These are phyloP conservation scores for Peromyscus attwateri DNA, from an alignment of 2,797 vertebrate species.

Conservation along the genomic window DNA sequence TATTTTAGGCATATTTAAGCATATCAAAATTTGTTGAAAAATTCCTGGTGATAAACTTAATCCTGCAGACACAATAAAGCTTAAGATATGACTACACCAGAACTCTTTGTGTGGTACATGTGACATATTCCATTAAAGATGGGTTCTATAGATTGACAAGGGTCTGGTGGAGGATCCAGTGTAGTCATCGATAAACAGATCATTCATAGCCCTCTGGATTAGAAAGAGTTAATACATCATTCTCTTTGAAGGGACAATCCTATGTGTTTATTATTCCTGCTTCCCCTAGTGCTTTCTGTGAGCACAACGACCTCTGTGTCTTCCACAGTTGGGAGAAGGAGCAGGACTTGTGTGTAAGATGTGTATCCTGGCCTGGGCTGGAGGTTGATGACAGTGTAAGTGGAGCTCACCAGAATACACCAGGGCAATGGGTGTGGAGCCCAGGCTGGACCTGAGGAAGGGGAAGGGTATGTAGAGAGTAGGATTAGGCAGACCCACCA, in stretches of 20 bases:
- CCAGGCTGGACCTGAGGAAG: not conserved
- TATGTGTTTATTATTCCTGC: not conserved
- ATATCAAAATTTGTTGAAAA: no score
- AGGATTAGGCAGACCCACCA: not conserved
- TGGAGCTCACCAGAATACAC: not conserved
- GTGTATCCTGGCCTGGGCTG: not conserved
- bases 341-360: not conserved
- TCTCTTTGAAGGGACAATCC: not conserved
- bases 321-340: not conserved
- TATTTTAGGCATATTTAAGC: no score
- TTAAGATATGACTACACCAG: no score
- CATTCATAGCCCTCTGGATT: no score
- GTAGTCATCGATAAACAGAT: no score
- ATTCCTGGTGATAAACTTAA: not conserved
- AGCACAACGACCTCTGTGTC: not conserved
- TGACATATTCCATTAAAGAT: no score
- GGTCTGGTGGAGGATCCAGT: no score
- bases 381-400: not conserved
- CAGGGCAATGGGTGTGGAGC: not conserved
- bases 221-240: not conserved
- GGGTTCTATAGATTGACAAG: no score
- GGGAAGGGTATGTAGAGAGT: not conserved
- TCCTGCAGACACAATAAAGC: no score
- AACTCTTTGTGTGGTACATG: no score
- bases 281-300: not conserved